These are phyloP conservation scores for Antheraea assamensis DNA, from an alignment of 2,888 invertebrate species.

Conservation along the genomic window DNA sequence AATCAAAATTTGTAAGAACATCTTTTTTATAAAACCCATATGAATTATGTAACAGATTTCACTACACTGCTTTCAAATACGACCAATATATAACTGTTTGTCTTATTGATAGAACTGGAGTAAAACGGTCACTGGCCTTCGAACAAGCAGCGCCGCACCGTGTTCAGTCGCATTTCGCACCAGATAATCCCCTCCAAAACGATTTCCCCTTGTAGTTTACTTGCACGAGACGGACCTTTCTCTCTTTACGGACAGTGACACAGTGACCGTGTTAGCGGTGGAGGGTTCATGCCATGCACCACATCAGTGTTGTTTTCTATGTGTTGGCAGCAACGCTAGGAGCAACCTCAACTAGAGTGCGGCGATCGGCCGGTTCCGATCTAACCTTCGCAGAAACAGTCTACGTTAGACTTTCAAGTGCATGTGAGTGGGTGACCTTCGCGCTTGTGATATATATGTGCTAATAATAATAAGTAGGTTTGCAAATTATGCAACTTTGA, in stretches of 20 bases:
- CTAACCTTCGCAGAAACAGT: conserved; percentile 70
- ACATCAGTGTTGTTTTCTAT: conserved; percentile 45
- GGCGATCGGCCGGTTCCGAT: conserved; percentile 40
- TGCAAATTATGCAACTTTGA: not conserved
- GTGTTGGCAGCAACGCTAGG: conserved; percentile 37
- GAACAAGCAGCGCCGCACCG: conserved; percentile 44
- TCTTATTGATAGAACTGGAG: conserved; percentile 21
- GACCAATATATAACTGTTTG: conserved; percentile 17
- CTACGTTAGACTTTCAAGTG: conserved; percentile 69
- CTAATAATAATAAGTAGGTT: conserved; percentile 9
- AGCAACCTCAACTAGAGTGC: conserved; percentile 34
- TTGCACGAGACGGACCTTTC: conserved; percentile 65
- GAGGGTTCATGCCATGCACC: conserved; percentile 70
- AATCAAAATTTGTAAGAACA: not conserved
- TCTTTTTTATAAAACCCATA: not conserved
- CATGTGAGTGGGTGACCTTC: conserved; percentile 66
- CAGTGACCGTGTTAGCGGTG: conserved; percentile 72
- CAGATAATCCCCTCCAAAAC: conserved; percentile 68
- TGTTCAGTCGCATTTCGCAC: conserved; percentile 48
- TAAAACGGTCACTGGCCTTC: conserved; percentile 48
- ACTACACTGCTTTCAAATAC: conserved; percentile 4
- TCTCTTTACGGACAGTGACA: conserved; percentile 72
- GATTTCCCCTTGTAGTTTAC: conserved; percentile 40
- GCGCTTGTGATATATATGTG: conserved; percentile 30
- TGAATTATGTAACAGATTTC: conserved; percentile 4